Evolutionary conservation across 2,113 vertebrate species (phyloP).

Genomic region (Osmerus mordax): DNA sequence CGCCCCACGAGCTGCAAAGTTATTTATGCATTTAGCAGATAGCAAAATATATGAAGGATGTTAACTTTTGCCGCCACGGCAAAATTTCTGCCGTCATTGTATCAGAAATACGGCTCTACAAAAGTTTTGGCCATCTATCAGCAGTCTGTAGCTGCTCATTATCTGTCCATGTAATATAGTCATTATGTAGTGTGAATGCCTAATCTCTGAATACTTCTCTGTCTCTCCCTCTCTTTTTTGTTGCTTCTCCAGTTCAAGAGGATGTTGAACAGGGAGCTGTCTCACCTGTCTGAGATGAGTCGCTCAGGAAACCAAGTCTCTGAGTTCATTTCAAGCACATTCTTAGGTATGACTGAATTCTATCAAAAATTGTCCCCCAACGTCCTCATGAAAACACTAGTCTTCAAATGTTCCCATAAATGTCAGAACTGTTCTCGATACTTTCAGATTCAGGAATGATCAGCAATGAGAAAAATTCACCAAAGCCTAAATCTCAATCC

Average conservation of each 20-base stretch:
- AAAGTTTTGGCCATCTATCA: too few species aligned
- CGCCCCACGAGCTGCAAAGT: too few species aligned
- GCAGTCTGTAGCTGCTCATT: too few species aligned
- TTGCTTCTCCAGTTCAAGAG: conserved; percentile 72
- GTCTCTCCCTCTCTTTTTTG: not conserved
- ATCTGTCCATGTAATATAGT: too few species aligned
- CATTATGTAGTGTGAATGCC: too few species aligned
- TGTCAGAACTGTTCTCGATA: not conserved
- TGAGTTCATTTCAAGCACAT: conserved; percentile 78
- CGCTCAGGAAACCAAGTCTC: conserved; percentile 83
- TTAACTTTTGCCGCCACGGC: too few species aligned
- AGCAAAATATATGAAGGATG: too few species aligned
- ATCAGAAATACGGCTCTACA: too few species aligned
- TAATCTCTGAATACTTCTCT: not conserved
- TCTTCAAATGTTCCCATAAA: not conserved
- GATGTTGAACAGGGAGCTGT: conserved; percentile 80
- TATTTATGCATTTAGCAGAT: too few species aligned
- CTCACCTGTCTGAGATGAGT: conserved; percentile 79
- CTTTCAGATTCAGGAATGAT: not conserved
- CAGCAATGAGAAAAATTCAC: too few species aligned
- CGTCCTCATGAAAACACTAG: not conserved
- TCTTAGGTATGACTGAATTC: conserved; percentile 66
- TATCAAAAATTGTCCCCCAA: not conserved
- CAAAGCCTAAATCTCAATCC: not conserved
- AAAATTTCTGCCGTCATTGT: too few species aligned